A percentile compares a stretch with the other conserved stretches of the same genome.
Evolutionary conservation across 2,888 invertebrate species (phyloP).

Genomic region (Sphinx pinastri): DNA sequence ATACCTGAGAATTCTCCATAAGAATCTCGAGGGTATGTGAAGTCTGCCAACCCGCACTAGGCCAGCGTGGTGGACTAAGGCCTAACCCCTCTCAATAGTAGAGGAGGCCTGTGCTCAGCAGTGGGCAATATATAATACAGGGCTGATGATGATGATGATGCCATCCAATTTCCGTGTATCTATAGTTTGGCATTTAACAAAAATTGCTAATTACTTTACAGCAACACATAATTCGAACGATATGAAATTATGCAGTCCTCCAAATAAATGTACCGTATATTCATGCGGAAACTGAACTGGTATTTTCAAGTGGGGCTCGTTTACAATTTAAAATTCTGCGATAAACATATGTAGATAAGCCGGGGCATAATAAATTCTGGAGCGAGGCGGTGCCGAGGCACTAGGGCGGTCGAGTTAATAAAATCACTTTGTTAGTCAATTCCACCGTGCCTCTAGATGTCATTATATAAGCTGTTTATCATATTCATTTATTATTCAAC

Average conservation of each 20-base stretch:
- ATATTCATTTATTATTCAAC: conserved; percentile 32
- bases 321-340: conserved; percentile 78
- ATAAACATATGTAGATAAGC: conserved; percentile 79
- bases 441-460: conserved; percentile 37
- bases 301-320: conserved; percentile 67
- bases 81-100: too few relatives aligned
- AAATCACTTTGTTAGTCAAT: conserved; percentile 70
- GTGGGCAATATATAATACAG: too few relatives aligned
- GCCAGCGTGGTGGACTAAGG: too few relatives aligned
- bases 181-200: neutral
- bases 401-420: conserved; percentile 57
- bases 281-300: conserved; percentile 57
- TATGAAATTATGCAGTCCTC: conserved; percentile 39
- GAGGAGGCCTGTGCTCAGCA: too few relatives aligned
- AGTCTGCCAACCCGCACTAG: too few relatives aligned
- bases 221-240: conserved; percentile 26
- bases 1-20: too few relatives aligned
- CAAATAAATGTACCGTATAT: conserved; percentile 53
- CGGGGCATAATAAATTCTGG: conserved; percentile 69
- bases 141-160: too few relatives aligned
- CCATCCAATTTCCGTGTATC: too few relatives aligned
- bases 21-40: too few relatives aligned
- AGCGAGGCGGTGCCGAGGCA: conserved; percentile 51
- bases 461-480: conserved; percentile 31
- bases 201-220: conserved; percentile 5